phyloP scores from a whole-genome alignment of 2,797 vertebrate genomes.

The Garrulus glandarius region DNA sequence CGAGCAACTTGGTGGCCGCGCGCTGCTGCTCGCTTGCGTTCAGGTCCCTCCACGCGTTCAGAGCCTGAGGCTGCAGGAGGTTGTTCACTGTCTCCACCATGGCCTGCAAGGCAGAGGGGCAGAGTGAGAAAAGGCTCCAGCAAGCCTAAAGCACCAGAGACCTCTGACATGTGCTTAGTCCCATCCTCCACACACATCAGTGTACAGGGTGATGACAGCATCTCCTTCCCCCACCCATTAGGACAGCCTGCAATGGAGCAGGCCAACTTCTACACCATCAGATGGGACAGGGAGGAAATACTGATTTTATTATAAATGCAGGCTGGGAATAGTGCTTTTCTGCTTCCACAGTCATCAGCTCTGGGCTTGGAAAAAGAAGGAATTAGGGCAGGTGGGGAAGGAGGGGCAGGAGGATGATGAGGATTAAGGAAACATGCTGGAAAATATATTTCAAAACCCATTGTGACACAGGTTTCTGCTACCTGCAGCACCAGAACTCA shows the following conservation, averaged over 20 bases:
- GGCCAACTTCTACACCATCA: neutral
- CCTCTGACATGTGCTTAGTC: neutral
- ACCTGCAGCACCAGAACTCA: neutral
- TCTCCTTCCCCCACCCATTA: neutral
- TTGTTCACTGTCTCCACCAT: slow-evolving; percentile 99
- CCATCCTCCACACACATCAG: neutral
- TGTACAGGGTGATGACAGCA: neutral
- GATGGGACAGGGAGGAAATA: neutral
- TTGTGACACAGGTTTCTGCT: neutral
- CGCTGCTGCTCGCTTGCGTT: slow-evolving; percentile 88
- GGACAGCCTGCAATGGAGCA: neutral
- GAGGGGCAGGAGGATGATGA: neutral
- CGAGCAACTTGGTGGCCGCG: slow-evolving; percentile 92
- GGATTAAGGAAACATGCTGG: neutral
- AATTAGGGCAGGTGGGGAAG: neutral
- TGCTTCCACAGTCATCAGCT: neutral
- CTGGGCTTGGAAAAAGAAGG: neutral
- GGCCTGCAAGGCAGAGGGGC: slow-evolving; percentile 78
- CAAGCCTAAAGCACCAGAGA: neutral
- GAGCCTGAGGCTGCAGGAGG: slow-evolving; percentile 90
- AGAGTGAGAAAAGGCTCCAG: slow-evolving; percentile 25
- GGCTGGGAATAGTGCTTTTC: neutral
- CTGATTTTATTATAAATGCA: neutral
- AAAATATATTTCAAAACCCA: neutral
- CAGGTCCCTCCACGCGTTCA: slow-evolving; percentile 89